Percentiles rank a stretch among this genome's conserved stretches.
Conservation (phyloP, 1,140 invertebrate genomes). For the Parapsyche elsis region DNA sequence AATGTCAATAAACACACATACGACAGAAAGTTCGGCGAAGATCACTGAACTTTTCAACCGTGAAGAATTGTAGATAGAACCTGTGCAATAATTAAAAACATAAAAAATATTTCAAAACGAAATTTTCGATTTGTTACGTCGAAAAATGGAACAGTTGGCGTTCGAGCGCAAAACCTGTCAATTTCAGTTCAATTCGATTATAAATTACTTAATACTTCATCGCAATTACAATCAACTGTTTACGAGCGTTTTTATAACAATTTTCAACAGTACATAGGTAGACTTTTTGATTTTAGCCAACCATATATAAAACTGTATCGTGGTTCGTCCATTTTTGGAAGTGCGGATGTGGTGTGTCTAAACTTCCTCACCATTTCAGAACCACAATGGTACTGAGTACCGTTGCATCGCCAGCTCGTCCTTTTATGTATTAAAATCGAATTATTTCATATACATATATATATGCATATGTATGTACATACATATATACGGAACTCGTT, state of each 20-base stretch:
- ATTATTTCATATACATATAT: conserved; percentile 1
- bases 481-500: conserved; percentile 3
- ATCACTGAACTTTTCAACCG: no score
- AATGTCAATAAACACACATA: neutral
- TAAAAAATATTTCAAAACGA: neutral
- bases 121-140: neutral
- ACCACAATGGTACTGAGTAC: conserved; percentile 20
- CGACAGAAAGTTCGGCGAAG: neutral
- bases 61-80: no score
- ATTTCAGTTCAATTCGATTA: no score
- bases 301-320: neutral
- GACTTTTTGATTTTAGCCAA: neutral
- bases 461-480: neutral
- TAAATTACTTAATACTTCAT: no score
- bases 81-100: no score
- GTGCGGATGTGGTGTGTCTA: conserved; percentile 32
- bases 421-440: neutral
- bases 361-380: conserved; percentile 23
- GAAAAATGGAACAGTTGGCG: neutral
- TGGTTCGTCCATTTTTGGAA: conserved; percentile 26
- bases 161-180: neutral
- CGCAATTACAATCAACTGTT: neutral
- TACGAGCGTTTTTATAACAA: conserved; percentile 4
- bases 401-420: neutral
- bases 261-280: no score